phyloP scores from a whole-genome alignment of 1,140 invertebrate genomes.

The Leptopilina boulardi region DNA sequence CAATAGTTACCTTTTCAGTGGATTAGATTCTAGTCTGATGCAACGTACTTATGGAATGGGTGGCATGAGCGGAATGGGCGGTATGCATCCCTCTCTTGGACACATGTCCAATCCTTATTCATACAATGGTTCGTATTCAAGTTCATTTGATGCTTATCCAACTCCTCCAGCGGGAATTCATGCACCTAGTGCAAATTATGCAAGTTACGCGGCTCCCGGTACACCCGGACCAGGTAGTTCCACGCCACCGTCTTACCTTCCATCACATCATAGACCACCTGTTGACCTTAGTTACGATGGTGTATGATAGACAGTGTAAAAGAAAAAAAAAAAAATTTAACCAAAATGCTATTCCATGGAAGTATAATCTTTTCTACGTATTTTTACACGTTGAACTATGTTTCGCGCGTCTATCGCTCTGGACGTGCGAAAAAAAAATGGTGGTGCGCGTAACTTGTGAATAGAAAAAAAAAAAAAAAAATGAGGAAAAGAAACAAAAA shows the following conservation, averaged over 20 bases:
- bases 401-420: constrained; percentile 36
- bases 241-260: constrained; percentile 71
- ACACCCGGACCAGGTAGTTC: constrained; percentile 64
- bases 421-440: constrained; percentile 39
- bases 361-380: constrained; percentile 52
- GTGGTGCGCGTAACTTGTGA: constrained; percentile 19
- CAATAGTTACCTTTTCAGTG: constrained; percentile 71
- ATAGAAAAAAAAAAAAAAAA: constrained; percentile 1
- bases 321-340: constrained; percentile 16
- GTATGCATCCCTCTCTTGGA: constrained; percentile 71
- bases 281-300: constrained; percentile 73
- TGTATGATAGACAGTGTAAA: constrained; percentile 73
- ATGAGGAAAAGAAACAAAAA: not conserved
- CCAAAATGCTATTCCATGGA: constrained; percentile 22
- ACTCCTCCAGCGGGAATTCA: constrained; percentile 68
- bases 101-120: constrained; percentile 72
- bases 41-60: constrained; percentile 71
- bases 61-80: constrained; percentile 68
- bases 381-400: constrained; percentile 55
- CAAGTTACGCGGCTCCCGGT: constrained; percentile 63
- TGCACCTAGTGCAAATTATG: constrained; percentile 71
- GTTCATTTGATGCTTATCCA: constrained; percentile 73
- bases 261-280: constrained; percentile 70
- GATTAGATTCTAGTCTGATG: constrained; percentile 72
- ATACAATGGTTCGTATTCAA: constrained; percentile 71